A percentile compares a stretch with the other conserved stretches of the same genome.
These are phyloP conservation scores for Amphimedon queenslandica DNA, from an alignment of 37 sponge, comb jelly and placozoan genomes.

Conservation along the genomic window DNA sequence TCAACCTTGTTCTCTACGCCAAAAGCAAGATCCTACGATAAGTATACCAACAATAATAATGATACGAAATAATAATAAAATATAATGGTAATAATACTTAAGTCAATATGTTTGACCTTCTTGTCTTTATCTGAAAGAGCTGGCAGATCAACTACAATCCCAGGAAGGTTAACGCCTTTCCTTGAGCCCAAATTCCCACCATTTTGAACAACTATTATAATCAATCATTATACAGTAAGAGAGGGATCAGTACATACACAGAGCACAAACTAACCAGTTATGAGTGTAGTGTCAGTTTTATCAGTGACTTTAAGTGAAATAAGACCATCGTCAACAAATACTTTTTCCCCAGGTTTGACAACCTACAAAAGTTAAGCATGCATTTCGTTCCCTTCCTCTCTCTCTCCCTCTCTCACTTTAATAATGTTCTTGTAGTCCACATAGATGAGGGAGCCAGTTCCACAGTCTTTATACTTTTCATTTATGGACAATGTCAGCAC, in stretches of 20 bases:
- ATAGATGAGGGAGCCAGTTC: constrained; percentile 61
- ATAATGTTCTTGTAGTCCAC: constrained; percentile 92
- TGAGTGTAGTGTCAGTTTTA: constrained; percentile 24
- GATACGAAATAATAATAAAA: too few species aligned
- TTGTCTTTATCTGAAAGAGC: constrained; percentile 73
- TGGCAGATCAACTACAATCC: constrained; percentile 63
- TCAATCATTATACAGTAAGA: background rate
- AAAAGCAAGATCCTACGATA: constrained; percentile 69
- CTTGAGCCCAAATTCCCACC: constrained; percentile 69
- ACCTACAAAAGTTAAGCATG: too few species aligned
- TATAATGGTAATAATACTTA: too few species aligned
- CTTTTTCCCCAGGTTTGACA: constrained; percentile 42
- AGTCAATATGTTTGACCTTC: constrained; percentile 34
- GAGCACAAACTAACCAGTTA: constrained; percentile 15
- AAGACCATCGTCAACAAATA: constrained; percentile 93
- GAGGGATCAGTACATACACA: background rate
- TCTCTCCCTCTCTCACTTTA: constrained; percentile 15
- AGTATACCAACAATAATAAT: background rate
- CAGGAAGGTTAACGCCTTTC: constrained; percentile 79
- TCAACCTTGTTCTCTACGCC: constrained; percentile 88
- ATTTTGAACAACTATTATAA: constrained; percentile 41
- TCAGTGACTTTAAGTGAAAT: constrained; percentile 81
- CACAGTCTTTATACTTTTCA: constrained; percentile 56
- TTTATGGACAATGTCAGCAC: constrained; percentile 67
- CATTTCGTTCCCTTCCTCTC: background rate